Evolutionary conservation across 1,140 invertebrate species (phyloP).

Genomic region (Drosophila miranda): DNA sequence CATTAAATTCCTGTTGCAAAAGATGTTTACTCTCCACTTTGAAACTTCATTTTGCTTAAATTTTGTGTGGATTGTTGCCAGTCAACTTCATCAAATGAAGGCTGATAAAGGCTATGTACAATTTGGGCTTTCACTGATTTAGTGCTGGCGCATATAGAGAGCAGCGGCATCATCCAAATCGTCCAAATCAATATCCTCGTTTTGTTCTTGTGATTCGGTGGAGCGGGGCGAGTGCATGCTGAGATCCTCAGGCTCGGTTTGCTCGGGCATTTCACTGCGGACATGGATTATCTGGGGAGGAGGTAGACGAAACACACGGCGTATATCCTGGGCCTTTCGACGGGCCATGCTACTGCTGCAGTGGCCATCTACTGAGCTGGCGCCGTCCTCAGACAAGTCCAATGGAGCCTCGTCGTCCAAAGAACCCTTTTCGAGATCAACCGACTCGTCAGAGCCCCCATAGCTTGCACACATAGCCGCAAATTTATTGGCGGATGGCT

Average conservation of each 20-base stretch:
- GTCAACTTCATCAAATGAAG: constrained; percentile 65
- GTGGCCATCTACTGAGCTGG: constrained; percentile 61
- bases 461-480: constrained; percentile 69
- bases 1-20: constrained; percentile 73
- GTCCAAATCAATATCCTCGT: constrained; percentile 78
- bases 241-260: constrained; percentile 94
- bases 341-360: constrained; percentile 69
- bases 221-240: constrained; percentile 84
- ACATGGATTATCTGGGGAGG: constrained; percentile 70
- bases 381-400: constrained; percentile 73
- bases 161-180: constrained; percentile 79
- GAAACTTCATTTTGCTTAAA: constrained; percentile 43
- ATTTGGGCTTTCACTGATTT: constrained; percentile 10
- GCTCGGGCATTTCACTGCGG: constrained; percentile 85
- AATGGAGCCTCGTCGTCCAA: constrained; percentile 71
- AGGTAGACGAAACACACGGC: constrained; percentile 82
- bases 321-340: constrained; percentile 83
- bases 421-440: constrained; percentile 55
- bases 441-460: constrained; percentile 75
- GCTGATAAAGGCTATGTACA: constrained; percentile 45
- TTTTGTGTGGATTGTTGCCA: constrained; percentile 26
- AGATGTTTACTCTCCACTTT: constrained; percentile 22
- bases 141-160: constrained; percentile 70
- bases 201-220: constrained; percentile 48
- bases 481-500: constrained; percentile 59